Conservation (phyloP, 2,113 vertebrate species). For the Gallinago jamesoni region DNA sequence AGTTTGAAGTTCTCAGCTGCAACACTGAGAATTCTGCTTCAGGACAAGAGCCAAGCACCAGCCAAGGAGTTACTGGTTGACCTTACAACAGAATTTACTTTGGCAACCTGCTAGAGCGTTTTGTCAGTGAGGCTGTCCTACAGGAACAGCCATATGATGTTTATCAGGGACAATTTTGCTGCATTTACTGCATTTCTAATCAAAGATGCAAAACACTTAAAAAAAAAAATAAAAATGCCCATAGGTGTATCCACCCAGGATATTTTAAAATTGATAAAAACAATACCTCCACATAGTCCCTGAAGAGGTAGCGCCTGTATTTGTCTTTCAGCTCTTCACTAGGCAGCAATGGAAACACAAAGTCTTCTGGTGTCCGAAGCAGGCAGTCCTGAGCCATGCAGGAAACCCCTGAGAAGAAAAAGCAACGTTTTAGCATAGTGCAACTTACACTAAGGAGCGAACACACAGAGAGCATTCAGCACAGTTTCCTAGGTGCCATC, state of each 20-base stretch:
- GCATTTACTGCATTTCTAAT: slow-evolving; percentile 29
- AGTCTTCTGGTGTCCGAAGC: slow-evolving; percentile 94
- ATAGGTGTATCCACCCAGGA: background rate
- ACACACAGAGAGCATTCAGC: background rate
- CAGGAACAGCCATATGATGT: background rate
- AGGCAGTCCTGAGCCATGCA: slow-evolving; percentile 99
- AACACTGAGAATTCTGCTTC: background rate
- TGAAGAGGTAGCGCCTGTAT: slow-evolving; percentile 99
- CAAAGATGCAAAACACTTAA: slow-evolving; percentile 23
- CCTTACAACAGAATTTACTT: slow-evolving; percentile 36
- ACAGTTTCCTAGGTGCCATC: slow-evolving; percentile 29
- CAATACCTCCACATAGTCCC: slow-evolving; percentile 95
- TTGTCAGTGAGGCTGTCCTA: background rate
- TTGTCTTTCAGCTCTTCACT: slow-evolving; percentile 97
- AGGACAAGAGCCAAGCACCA: background rate
- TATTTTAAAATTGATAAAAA: background rate
- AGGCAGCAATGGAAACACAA: slow-evolving; percentile 93
- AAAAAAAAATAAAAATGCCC: background rate
- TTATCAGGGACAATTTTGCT: background rate
- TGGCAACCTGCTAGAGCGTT: slow-evolving; percentile 20
- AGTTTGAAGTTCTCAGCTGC: background rate
- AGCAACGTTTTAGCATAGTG: background rate
- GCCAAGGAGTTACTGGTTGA: slow-evolving; percentile 21
- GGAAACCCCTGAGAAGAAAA: slow-evolving; percentile 84
- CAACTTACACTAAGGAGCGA: background rate